phyloP scores from a whole-genome alignment of 2,797 vertebrate genomes.

The Knipowitschia caucasica region DNA sequence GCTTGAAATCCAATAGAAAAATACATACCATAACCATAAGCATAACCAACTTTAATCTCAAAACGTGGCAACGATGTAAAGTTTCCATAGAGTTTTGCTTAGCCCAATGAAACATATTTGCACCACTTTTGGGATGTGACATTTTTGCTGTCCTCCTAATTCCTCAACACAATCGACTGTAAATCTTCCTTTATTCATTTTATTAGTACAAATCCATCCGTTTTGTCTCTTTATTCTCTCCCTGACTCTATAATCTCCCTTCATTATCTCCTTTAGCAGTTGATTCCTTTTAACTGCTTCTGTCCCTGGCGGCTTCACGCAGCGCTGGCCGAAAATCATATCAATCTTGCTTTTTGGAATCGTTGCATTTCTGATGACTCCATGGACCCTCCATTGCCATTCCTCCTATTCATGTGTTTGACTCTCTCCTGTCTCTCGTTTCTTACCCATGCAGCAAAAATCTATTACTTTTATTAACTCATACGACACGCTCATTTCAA shows the following conservation, averaged over 20 bases:
- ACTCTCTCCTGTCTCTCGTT: slow-evolving; percentile 48
- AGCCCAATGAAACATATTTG: neutral
- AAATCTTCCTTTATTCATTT: slow-evolving; percentile 17
- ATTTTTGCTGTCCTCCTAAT: neutral
- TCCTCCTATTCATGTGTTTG: slow-evolving; percentile 49
- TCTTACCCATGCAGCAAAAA: slow-evolving; percentile 35
- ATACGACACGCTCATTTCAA: slow-evolving; percentile 55
- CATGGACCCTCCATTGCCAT: slow-evolving; percentile 48
- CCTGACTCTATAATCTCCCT: slow-evolving; percentile 47
- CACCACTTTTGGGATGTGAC: neutral
- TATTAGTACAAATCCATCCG: slow-evolving; percentile 12
- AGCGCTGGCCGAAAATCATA: slow-evolving; percentile 67
- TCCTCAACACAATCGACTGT: neutral
- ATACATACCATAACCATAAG: no score
- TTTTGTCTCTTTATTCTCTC: slow-evolving; percentile 16
- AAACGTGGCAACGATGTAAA: no score
- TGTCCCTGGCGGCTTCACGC: slow-evolving; percentile 58
- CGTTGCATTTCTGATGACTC: slow-evolving; percentile 79
- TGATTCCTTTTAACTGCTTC: slow-evolving; percentile 65
- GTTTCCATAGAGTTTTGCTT: neutral
- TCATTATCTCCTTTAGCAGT: slow-evolving; percentile 72
- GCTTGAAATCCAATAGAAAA: no score
- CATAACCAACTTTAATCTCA: no score
- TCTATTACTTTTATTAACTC: slow-evolving; percentile 72
- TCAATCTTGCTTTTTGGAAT: slow-evolving; percentile 67